Evolutionary conservation across 2,113 vertebrate genomes (phyloP).

Genomic region (Misgurnus mizolepis): DNA sequence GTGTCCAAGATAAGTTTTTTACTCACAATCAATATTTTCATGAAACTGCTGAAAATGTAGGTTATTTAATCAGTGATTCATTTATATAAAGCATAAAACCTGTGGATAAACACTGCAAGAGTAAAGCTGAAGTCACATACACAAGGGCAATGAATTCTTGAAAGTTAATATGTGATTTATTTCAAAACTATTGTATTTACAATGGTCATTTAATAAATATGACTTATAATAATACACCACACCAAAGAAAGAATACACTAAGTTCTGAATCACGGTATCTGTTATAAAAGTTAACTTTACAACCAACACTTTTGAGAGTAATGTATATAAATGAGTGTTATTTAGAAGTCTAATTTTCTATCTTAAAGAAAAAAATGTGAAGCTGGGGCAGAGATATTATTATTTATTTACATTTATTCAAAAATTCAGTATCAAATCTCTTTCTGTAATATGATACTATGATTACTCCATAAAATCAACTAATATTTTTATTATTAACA

Average conservation of each 20-base stretch:
- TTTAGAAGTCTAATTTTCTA: not conserved
- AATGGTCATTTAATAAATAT: conserved; percentile 69
- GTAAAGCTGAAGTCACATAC: not conserved
- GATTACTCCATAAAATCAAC: not conserved
- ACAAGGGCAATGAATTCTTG: conserved; percentile 55
- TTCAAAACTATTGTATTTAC: conserved; percentile 72
- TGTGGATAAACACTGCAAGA: too few relatives aligned
- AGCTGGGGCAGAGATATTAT: not conserved
- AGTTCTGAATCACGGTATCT: conserved; percentile 5
- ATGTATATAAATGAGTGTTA: not conserved
- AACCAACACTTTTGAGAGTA: not conserved
- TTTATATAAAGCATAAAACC: too few relatives aligned
- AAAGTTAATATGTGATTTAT: conserved; percentile 68
- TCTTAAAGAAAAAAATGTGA: not conserved
- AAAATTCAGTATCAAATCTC: not conserved
- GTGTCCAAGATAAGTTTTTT: too few relatives aligned
- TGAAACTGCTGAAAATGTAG: too few relatives aligned
- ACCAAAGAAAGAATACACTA: conserved; percentile 20
- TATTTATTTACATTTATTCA: not conserved
- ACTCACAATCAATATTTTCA: too few relatives aligned
- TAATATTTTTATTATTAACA: not conserved
- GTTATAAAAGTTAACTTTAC: conserved; percentile 5
- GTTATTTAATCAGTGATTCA: too few relatives aligned
- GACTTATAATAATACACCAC: conserved; percentile 35
- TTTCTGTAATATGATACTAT: not conserved